phyloP scores from a whole-genome alignment of 2,888 invertebrate genomes.

The Cephonodes hylas region DNA sequence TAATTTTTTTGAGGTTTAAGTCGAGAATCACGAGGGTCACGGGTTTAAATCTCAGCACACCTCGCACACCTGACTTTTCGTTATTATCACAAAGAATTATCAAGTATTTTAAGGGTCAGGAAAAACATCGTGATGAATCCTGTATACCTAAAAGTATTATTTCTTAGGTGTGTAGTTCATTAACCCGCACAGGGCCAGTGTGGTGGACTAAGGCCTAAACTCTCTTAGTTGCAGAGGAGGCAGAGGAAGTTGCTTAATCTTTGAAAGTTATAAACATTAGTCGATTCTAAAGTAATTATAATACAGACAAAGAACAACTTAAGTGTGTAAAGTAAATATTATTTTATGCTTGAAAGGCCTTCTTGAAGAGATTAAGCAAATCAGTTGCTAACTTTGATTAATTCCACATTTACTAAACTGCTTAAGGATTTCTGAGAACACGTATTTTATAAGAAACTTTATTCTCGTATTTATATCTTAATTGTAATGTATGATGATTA shows the following conservation, averaged over 20 bases:
- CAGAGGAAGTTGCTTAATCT: too few relatives aligned
- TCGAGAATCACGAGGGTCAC: too few relatives aligned
- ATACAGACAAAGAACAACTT: constrained; percentile 8
- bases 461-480: background rate
- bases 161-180: too few relatives aligned
- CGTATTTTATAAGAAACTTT: background rate
- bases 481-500: background rate
- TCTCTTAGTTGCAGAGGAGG: too few relatives aligned
- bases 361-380: constrained; percentile 15
- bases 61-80: too few relatives aligned
- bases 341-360: constrained; percentile 18
- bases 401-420: background rate
- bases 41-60: too few relatives aligned
- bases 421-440: background rate
- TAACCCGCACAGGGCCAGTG: background rate
- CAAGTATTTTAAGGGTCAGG: too few relatives aligned
- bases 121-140: too few relatives aligned
- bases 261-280: background rate
- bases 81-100: too few relatives aligned
- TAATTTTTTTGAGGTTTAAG: too few relatives aligned
- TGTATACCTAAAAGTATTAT: too few relatives aligned
- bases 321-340: constrained; percentile 16
- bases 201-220: too few relatives aligned
- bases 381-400: constrained; percentile 17
- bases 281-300: background rate